phyloP scores from a whole-genome alignment of 35 echinoderm and acorn worm species.

The Heliocidaris tuberculata region DNA sequence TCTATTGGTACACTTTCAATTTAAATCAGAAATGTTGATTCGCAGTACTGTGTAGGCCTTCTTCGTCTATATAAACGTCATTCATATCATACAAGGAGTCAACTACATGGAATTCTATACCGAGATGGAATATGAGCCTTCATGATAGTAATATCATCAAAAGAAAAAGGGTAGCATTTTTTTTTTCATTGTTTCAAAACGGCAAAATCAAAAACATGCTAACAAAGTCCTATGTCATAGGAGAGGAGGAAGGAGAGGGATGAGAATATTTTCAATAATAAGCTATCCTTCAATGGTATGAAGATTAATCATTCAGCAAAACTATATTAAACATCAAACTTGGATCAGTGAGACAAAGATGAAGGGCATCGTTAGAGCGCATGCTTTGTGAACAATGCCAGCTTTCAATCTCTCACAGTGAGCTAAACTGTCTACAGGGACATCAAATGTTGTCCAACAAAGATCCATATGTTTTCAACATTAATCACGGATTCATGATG shows the following conservation, averaged over 20 bases:
- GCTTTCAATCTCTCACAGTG: neutral
- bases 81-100: neutral
- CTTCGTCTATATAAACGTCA: too few species aligned
- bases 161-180: neutral
- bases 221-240: neutral
- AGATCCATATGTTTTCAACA: neutral
- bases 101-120: neutral
- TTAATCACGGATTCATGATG: neutral
- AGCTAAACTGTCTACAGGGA: neutral
- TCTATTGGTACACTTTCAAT: neutral
- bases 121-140: neutral
- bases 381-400: neutral
- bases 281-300: neutral
- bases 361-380: neutral
- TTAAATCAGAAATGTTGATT: neutral
- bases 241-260: neutral
- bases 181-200: too few species aligned
- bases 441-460: neutral
- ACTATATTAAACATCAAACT: neutral
- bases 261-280: neutral
- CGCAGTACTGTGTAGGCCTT: neutral
- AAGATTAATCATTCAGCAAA: conserved; percentile 1
- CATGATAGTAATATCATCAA: neutral
- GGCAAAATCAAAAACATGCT: neutral
- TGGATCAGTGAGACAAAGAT: neutral